phyloP scores from a whole-genome alignment of 2,797 vertebrate genomes.

The Malurus splendens region DNA sequence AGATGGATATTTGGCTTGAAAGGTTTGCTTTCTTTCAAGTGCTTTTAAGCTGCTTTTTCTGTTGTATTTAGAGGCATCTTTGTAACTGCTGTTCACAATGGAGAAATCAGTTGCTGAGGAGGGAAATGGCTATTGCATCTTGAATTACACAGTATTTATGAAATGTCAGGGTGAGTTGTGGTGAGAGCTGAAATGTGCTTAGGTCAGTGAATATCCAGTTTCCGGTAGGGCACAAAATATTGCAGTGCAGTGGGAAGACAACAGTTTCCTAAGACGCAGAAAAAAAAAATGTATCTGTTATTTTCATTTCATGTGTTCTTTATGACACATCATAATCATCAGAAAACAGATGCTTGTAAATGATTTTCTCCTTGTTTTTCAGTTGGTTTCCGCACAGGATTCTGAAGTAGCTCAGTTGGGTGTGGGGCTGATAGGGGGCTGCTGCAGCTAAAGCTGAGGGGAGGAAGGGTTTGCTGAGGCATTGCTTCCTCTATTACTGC shows the following conservation, averaged over 20 bases:
- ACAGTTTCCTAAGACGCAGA: background rate
- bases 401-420: background rate
- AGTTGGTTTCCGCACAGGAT: background rate
- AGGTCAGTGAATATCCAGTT: background rate
- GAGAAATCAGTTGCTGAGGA: background rate
- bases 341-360: background rate
- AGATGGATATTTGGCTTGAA: background rate
- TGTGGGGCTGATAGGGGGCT: background rate
- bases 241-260: background rate
- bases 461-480: background rate
- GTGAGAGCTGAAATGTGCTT: slow-evolving; percentile 6
- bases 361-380: background rate
- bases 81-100: background rate
- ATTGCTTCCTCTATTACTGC: background rate
- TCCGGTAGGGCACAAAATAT: background rate
- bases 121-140: slow-evolving; percentile 6
- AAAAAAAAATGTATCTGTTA: background rate
- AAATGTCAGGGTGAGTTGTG: background rate
- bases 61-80: background rate
- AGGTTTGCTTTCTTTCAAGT: background rate
- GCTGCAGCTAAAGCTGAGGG: background rate
- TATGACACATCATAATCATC: background rate
- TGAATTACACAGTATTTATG: slow-evolving; percentile 2
- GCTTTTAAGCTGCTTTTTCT: background rate
- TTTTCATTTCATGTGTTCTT: background rate